A percentile compares a stretch with the other conserved stretches of the same genome.
Evolutionary conservation across 2,113 vertebrate species (phyloP).

Genomic region (Clarias macrocephalus): DNA sequence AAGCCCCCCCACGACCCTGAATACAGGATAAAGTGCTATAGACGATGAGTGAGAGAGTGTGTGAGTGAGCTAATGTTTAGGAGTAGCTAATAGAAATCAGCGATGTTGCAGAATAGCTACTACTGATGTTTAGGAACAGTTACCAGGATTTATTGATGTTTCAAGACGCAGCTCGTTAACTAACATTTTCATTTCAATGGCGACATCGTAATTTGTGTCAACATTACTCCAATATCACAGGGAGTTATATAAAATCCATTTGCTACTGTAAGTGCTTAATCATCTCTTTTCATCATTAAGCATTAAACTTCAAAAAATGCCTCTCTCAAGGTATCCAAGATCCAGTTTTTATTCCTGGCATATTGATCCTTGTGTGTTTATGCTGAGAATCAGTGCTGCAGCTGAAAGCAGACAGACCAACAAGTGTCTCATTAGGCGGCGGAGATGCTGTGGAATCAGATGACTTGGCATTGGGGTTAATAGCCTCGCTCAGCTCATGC

Average conservation of each 20-base stretch:
- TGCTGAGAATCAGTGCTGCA: conserved; percentile 50
- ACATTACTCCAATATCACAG: neutral
- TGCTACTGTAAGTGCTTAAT: conserved; percentile 21
- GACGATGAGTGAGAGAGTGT: too few species aligned
- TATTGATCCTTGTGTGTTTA: conserved; percentile 39
- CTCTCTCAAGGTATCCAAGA: conserved; percentile 7
- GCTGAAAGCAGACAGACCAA: conserved; percentile 47
- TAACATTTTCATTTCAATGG: too few species aligned
- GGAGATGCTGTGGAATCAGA: conserved; percentile 52
- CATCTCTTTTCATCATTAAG: conserved; percentile 25
- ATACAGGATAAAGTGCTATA: too few species aligned
- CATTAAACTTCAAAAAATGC: neutral
- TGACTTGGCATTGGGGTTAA: conserved; percentile 56
- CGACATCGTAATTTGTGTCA: neutral
- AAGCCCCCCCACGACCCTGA: too few species aligned
- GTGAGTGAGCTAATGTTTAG: neutral
- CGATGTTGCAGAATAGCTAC: neutral
- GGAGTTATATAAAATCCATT: conserved; percentile 17
- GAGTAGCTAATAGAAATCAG: neutral
- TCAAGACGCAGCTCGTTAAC: neutral
- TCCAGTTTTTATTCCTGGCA: neutral
- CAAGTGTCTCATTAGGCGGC: conserved; percentile 54
- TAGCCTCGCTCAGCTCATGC: conserved; percentile 53
- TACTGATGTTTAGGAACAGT: neutral
- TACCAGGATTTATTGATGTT: neutral